Conservation (phyloP, 2,113 vertebrate genomes). For the Dipodomys stephensi region DNA sequence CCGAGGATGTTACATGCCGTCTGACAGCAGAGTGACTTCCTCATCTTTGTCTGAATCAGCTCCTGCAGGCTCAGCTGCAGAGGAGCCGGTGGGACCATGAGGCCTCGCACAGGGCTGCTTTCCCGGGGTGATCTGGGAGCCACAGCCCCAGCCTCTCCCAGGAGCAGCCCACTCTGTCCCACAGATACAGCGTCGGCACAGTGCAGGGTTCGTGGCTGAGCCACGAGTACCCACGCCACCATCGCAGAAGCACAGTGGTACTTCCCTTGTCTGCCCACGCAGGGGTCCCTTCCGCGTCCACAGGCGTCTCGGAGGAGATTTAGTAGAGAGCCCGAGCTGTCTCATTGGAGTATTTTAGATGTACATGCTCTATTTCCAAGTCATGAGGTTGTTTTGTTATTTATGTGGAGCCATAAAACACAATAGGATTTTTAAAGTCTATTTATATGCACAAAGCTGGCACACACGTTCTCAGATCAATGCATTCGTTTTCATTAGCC, state of each 20-base stretch:
- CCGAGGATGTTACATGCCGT: not conserved
- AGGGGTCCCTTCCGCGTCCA: not conserved
- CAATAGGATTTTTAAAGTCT: constrained; percentile 77
- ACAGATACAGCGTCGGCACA: rapidly evolving
- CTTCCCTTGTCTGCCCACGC: not conserved
- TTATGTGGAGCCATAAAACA: constrained; percentile 81
- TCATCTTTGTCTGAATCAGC: not conserved
- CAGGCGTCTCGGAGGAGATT: constrained; percentile 58
- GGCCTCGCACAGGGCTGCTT: too few relatives aligned
- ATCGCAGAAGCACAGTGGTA: not conserved
- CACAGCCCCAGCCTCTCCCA: rapidly evolving
- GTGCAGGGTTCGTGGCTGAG: not conserved
- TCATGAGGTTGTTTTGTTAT: constrained; percentile 80
- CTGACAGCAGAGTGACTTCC: too few relatives aligned
- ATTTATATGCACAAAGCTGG: constrained; percentile 79
- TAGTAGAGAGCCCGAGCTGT: constrained; percentile 63
- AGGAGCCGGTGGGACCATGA: not conserved
- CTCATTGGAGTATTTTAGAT: constrained; percentile 65
- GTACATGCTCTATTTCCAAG: constrained; percentile 68
- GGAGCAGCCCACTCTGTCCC: not conserved
- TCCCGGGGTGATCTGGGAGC: too few relatives aligned
- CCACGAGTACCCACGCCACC: not conserved
- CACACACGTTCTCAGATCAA: constrained; percentile 75
- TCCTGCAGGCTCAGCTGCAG: not conserved
- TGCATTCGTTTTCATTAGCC: constrained; percentile 83